A percentile compares a stretch with the other conserved stretches of the same genome.
phyloP scores from a whole-genome alignment of 2,113 vertebrate genomes.

The Riparia riparia region DNA sequence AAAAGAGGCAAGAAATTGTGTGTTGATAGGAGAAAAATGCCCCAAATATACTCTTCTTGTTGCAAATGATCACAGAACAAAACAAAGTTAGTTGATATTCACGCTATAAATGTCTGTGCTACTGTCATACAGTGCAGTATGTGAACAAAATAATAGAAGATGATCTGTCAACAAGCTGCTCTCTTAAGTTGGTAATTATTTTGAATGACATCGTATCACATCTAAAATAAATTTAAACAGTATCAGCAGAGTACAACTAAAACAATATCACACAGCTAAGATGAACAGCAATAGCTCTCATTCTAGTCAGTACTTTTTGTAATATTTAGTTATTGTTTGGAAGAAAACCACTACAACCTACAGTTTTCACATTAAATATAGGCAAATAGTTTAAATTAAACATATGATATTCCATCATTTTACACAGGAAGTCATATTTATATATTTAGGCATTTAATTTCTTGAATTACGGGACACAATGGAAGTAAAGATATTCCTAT shows the following conservation, averaged over 20 bases:
- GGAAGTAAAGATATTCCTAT: constrained; percentile 84
- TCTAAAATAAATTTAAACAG: constrained; percentile 72
- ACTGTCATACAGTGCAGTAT: constrained; percentile 70
- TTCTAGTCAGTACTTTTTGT: constrained; percentile 73
- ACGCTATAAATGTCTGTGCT: constrained; percentile 65
- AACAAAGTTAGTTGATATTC: constrained; percentile 67
- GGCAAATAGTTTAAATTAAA: constrained; percentile 78
- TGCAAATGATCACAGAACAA: constrained; percentile 30
- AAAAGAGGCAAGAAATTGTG: neutral
- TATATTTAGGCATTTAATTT: constrained; percentile 81
- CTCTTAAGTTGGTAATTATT: constrained; percentile 72
- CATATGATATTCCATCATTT: constrained; percentile 78
- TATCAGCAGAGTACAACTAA: constrained; percentile 77
- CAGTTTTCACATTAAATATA: constrained; percentile 77
- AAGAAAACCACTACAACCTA: constrained; percentile 66
- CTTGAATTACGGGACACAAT: constrained; percentile 81
- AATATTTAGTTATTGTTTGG: constrained; percentile 70
- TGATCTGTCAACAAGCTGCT: constrained; percentile 78
- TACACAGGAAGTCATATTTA: constrained; percentile 78
- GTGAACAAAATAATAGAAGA: constrained; percentile 73
- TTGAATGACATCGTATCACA: constrained; percentile 73
- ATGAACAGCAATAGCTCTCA: constrained; percentile 76
- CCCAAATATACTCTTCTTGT: neutral
- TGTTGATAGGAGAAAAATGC: neutral
- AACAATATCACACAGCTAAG: constrained; percentile 76